These are phyloP conservation scores for Gymnothorax reevesii DNA, from an alignment of 2,797 vertebrate species.

Conservation along the genomic window DNA sequence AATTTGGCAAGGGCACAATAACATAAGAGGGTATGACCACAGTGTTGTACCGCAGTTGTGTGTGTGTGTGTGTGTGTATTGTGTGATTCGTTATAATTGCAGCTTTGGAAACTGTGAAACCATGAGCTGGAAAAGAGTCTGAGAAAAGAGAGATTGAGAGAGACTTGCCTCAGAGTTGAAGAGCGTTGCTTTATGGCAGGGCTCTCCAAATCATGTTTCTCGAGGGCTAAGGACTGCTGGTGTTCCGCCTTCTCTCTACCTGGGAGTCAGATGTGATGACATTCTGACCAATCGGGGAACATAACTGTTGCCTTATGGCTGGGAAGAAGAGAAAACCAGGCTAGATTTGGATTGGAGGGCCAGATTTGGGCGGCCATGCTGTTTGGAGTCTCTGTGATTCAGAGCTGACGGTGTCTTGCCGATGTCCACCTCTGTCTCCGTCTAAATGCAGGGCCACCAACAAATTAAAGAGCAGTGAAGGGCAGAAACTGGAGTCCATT, in stretches of 20 bases:
- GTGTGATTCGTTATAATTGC: neutral
- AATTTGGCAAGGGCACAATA: neutral
- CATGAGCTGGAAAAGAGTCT: neutral
- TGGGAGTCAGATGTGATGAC: too few relatives aligned
- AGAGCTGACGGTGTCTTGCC: neutral
- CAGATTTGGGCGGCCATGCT: too few relatives aligned
- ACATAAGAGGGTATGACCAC: neutral
- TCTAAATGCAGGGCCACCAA: neutral
- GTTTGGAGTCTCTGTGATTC: neutral
- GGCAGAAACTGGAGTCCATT: neutral
- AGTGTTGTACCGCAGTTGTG: conserved; percentile 3
- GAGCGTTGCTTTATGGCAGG: neutral
- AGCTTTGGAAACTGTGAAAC: neutral
- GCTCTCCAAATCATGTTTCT: too few relatives aligned
- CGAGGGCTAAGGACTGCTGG: too few relatives aligned
- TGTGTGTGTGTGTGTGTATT: too few relatives aligned
- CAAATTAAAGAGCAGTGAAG: conserved; percentile 10
- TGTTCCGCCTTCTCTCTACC: too few relatives aligned
- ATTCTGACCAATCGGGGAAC: too few relatives aligned
- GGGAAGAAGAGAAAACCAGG: too few relatives aligned
- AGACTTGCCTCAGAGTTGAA: neutral
- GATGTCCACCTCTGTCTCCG: conserved; percentile 10
- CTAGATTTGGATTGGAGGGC: too few relatives aligned
- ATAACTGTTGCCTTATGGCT: too few relatives aligned
- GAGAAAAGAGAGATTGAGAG: neutral